Conservation (phyloP, 2,797 vertebrate genomes). For the Calcarius lapponicus region DNA sequence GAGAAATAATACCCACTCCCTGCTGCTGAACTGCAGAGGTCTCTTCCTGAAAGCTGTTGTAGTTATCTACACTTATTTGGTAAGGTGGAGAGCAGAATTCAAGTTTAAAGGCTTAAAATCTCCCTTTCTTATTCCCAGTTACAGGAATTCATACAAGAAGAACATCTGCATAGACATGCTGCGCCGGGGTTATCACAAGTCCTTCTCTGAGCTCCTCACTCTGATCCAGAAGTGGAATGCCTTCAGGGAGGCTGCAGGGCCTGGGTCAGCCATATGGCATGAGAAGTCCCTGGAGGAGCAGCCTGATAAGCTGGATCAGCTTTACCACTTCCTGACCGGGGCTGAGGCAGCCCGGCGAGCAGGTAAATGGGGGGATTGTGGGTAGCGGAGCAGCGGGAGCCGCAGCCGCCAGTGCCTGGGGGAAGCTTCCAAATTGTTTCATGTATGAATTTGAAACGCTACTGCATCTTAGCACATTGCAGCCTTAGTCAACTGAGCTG, state of each 20-base stretch:
- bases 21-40: slow-evolving; percentile 15
- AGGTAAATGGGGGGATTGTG: slow-evolving; percentile 74
- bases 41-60: slow-evolving; percentile 24
- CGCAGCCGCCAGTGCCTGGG: slow-evolving; percentile 67
- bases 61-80: background rate
- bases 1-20: background rate
- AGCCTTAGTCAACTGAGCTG: slow-evolving; percentile 73
- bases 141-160: slow-evolving; percentile 86
- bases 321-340: slow-evolving; percentile 83
- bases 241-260: slow-evolving; percentile 86
- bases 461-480: slow-evolving; percentile 70
- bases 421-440: slow-evolving; percentile 80
- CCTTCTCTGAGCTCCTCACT: slow-evolving; percentile 80
- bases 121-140: slow-evolving; percentile 74
- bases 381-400: slow-evolving; percentile 70
- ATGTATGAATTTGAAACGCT: slow-evolving; percentile 77
- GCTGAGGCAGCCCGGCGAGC: slow-evolving; percentile 84
- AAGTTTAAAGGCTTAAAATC: slow-evolving; percentile 54
- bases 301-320: slow-evolving; percentile 88
- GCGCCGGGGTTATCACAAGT: slow-evolving; percentile 80
- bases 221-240: slow-evolving; percentile 84
- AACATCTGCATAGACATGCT: slow-evolving; percentile 88
- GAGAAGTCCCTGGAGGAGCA: slow-evolving; percentile 88
- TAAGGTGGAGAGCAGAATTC: background rate
- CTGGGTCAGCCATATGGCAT: slow-evolving; percentile 93